A percentile compares a stretch with the other conserved stretches of the same genome.
Conservation (phyloP, 1,140 invertebrate genomes). For the Listronotus oregonensis region DNA sequence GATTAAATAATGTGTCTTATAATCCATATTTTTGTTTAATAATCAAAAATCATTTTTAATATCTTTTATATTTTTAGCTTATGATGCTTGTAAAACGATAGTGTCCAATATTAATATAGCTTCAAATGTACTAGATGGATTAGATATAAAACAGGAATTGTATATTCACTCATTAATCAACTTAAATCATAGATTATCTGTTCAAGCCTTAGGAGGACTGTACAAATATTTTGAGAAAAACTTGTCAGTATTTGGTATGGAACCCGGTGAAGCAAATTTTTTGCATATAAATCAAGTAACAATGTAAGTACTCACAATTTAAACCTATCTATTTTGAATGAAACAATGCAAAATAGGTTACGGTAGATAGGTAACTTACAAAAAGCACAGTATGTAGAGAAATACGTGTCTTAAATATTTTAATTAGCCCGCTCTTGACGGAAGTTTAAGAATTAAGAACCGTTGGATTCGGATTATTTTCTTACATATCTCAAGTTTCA, state of each 20-base stretch:
- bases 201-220: constrained; percentile 75
- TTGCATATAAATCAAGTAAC: constrained; percentile 66
- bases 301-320: constrained; percentile 68
- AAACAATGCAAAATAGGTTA: too few species aligned
- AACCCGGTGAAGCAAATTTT: constrained; percentile 61
- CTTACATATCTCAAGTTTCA: too few species aligned
- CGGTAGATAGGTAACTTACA: too few species aligned
- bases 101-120: constrained; percentile 66
- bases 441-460: too few species aligned
- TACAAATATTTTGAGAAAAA: constrained; percentile 75
- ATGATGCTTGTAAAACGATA: constrained; percentile 66
- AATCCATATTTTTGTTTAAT: too few species aligned
- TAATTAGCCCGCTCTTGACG: too few species aligned
- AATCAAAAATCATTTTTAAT: not conserved
- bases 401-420: too few species aligned
- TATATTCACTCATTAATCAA: constrained; percentile 73
- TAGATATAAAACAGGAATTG: constrained; percentile 63
- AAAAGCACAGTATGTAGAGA: too few species aligned
- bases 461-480: too few species aligned
- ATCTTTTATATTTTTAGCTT: constrained; percentile 55
- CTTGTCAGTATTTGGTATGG: constrained; percentile 65
- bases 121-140: constrained; percentile 62
- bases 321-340: not conserved
- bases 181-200: constrained; percentile 67
- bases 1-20: too few species aligned